Evolutionary conservation across 2,113 vertebrate genomes (phyloP).

Genomic region (Phyllopteryx taeniolatus): DNA sequence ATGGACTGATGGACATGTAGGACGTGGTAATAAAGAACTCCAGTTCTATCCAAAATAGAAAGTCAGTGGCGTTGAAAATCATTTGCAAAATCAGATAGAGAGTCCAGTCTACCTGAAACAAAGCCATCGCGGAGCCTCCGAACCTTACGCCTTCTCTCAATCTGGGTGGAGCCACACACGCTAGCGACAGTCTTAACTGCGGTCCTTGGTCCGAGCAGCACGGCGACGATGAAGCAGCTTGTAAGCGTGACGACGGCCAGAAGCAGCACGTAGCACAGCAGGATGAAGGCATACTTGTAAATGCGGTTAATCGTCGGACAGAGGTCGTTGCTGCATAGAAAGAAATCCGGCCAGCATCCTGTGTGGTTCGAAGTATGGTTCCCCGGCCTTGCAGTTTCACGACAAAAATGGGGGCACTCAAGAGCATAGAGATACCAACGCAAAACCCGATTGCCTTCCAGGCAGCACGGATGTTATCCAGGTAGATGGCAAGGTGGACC

Average conservation of each 20-base stretch:
- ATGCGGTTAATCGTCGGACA: slow-evolving; percentile 46
- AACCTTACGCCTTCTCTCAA: slow-evolving; percentile 13
- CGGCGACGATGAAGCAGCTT: slow-evolving; percentile 57
- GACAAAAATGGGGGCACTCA: slow-evolving; percentile 50
- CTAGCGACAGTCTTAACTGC: slow-evolving; percentile 19
- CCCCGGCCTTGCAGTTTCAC: slow-evolving; percentile 2
- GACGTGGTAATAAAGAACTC: slow-evolving; percentile 66
- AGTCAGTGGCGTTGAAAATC: slow-evolving; percentile 1
- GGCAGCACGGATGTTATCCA: slow-evolving; percentile 60
- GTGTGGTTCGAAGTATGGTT: not conserved
- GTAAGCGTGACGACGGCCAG: slow-evolving; percentile 63
- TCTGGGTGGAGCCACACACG: not conserved
- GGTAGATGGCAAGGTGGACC: slow-evolving; percentile 45
- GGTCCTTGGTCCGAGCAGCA: slow-evolving; percentile 53
- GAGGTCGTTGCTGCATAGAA: slow-evolving; percentile 45
- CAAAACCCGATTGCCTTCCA: slow-evolving; percentile 40
- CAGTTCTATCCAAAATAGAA: slow-evolving; percentile 54
- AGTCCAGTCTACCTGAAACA: slow-evolving; percentile 73
- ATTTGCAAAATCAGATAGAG: slow-evolving; percentile 67
- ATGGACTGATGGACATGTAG: slow-evolving; percentile 70
- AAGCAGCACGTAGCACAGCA: slow-evolving; percentile 62
- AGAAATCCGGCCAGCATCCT: slow-evolving; percentile 58
- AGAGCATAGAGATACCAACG: slow-evolving; percentile 21
- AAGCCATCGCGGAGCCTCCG: slow-evolving; percentile 56
- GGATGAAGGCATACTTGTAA: slow-evolving; percentile 63